Conservation (phyloP, 2,797 vertebrate species). For the Manis crassicaudata region DNA sequence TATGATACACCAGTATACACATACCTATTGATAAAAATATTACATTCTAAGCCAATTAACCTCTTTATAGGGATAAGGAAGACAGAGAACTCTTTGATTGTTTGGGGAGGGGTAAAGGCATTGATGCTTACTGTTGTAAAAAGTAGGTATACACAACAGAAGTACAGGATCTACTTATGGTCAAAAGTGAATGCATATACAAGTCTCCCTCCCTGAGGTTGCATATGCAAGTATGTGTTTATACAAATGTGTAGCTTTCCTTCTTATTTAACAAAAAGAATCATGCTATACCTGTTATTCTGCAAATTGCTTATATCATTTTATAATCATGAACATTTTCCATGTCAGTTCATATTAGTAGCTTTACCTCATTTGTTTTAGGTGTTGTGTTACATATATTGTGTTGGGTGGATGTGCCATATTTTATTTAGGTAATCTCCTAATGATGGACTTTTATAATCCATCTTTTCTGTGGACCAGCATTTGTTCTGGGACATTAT, state of each 20-base stretch:
- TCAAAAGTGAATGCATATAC: not conserved
- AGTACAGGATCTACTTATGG: not conserved
- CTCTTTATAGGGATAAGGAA: not conserved
- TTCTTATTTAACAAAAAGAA: conserved; percentile 36
- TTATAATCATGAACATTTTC: conserved; percentile 18
- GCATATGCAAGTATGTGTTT: conserved; percentile 27
- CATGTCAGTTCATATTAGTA: not conserved
- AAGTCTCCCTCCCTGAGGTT: not conserved
- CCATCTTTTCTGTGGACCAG: conserved; percentile 47
- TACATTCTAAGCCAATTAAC: not conserved
- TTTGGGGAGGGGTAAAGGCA: not conserved
- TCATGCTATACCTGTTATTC: not conserved
- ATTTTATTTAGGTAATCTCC: conserved; percentile 58
- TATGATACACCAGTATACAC: not conserved
- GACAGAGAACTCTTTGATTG: not conserved
- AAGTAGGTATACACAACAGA: not conserved
- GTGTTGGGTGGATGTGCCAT: conserved; percentile 21
- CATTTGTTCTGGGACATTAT: conserved; percentile 57
- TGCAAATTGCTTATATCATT: conserved; percentile 41
- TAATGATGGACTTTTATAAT: conserved; percentile 64
- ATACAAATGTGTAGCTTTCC: conserved; percentile 8
- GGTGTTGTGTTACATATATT: conserved; percentile 30
- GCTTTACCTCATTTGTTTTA: conserved; percentile 23
- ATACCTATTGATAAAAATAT: conserved; percentile 11
- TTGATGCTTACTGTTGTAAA: not conserved